Conservation (phyloP, 2,797 vertebrate genomes). For the Petrocephalus sullivani region DNA sequence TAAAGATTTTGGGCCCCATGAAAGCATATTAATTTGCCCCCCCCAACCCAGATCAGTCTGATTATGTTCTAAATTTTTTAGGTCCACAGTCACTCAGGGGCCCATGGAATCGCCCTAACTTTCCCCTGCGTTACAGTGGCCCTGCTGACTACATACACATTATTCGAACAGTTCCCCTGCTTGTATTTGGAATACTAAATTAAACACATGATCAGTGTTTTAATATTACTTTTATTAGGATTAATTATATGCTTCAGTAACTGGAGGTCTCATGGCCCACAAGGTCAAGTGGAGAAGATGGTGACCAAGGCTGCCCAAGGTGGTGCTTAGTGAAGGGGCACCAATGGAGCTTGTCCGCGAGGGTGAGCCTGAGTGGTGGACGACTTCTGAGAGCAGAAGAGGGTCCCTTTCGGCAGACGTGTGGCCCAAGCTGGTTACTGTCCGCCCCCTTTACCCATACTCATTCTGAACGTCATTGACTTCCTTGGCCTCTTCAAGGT, state of each 20-base stretch:
- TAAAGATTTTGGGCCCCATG: too few species aligned
- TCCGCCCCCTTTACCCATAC: not conserved
- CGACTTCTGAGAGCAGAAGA: not conserved
- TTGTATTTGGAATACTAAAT: not conserved
- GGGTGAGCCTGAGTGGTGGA: not conserved
- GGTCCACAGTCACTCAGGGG: too few species aligned
- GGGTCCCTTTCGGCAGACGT: not conserved
- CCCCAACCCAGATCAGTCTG: too few species aligned
- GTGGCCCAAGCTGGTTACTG: not conserved
- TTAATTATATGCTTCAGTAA: not conserved
- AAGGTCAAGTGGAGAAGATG: not conserved
- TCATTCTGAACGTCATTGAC: not conserved
- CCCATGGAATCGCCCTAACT: too few species aligned
- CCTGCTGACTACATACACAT: not conserved
- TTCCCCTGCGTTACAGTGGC: too few species aligned
- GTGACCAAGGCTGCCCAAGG: not conserved
- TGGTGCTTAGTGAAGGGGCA: too few species aligned
- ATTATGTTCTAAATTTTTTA: too few species aligned
- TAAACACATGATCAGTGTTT: not conserved
- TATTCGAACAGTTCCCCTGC: not conserved
- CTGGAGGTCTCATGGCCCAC: not conserved
- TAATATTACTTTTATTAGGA: not conserved
- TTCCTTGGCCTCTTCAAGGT: slow-evolving; percentile 2
- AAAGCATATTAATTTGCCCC: too few species aligned
- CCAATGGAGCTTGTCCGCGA: not conserved